Percentiles rank a stretch among this genome's conserved stretches.
Evolutionary conservation across 2,888 invertebrate genomes (phyloP).

Genomic region (Ochropacha duplaris): DNA sequence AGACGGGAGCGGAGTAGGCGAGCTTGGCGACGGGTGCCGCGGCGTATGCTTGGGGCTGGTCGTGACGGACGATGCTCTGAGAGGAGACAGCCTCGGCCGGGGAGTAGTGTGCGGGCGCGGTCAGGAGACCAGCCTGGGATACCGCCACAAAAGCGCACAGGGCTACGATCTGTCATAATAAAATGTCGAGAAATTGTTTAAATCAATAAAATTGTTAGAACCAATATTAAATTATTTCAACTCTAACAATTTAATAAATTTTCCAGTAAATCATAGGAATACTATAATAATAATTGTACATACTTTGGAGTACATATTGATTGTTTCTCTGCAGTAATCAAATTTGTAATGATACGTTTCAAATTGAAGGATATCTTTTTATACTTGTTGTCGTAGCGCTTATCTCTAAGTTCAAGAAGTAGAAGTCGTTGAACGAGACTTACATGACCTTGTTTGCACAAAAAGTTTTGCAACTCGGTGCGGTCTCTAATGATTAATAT

Average conservation of each 20-base stretch:
- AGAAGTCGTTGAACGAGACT: conserved; percentile 3
- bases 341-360: conserved; percentile 7
- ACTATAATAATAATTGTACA: neutral
- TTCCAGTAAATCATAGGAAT: no score
- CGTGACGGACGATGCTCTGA: conserved; percentile 50
- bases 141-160: conserved; percentile 41
- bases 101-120: conserved; percentile 53
- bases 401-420: neutral
- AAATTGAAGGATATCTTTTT: conserved; percentile 7
- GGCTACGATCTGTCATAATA: conserved; percentile 1
- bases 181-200: neutral
- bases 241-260: no score
- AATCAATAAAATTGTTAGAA: neutral
- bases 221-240: neutral
- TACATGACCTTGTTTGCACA: conserved; percentile 4
- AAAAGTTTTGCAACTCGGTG: conserved; percentile 6
- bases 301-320: conserved; percentile 15
- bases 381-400: conserved; percentile 10
- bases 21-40: conserved; percentile 20
- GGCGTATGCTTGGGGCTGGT: conserved; percentile 30
- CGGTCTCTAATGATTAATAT: neutral
- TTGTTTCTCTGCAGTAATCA: conserved; percentile 17
- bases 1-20: conserved; percentile 23
- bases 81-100: conserved; percentile 55
- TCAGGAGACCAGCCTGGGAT: conserved; percentile 52